A percentile compares a stretch with the other conserved stretches of the same genome.
Evolutionary conservation across 2,888 invertebrate species (phyloP).

Genomic region (Dicyrtoma fusca): DNA sequence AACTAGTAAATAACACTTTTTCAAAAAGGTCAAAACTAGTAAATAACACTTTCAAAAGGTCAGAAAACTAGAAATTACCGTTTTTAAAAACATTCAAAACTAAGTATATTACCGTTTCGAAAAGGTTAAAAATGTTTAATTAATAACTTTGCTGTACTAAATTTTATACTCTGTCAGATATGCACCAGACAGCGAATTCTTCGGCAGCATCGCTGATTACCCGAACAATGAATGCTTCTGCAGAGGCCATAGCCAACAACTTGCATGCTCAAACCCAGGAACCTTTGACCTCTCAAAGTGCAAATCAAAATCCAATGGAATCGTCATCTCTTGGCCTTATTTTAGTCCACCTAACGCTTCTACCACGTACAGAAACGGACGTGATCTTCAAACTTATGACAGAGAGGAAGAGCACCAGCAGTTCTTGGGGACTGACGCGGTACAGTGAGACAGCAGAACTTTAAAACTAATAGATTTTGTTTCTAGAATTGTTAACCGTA

Average conservation of each 20-base stretch:
- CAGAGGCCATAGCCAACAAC: not conserved
- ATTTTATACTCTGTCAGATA: slow-evolving; percentile 5
- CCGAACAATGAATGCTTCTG: slow-evolving; percentile 3
- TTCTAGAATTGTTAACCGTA: too few relatives aligned
- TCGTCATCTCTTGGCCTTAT: not conserved
- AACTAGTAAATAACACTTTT: not conserved
- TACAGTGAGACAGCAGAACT: not conserved
- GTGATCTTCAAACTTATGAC: not conserved
- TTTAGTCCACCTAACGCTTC: not conserved
- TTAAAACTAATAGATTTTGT: too few relatives aligned
- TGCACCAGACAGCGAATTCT: not conserved
- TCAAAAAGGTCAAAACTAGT: too few relatives aligned
- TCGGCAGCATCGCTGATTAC: not conserved
- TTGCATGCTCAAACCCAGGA: not conserved
- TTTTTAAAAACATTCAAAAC: too few relatives aligned
- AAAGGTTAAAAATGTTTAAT: too few relatives aligned
- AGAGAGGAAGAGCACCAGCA: not conserved
- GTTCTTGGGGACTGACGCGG: not conserved
- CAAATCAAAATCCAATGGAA: not conserved
- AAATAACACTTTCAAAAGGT: too few relatives aligned
- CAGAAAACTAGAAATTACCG: too few relatives aligned
- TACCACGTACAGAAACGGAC: not conserved
- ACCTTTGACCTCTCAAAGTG: not conserved
- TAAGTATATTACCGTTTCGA: too few relatives aligned
- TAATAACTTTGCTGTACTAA: not conserved